Conservation (phyloP, 2,113 vertebrate species). For the Corythornis cristatus region DNA sequence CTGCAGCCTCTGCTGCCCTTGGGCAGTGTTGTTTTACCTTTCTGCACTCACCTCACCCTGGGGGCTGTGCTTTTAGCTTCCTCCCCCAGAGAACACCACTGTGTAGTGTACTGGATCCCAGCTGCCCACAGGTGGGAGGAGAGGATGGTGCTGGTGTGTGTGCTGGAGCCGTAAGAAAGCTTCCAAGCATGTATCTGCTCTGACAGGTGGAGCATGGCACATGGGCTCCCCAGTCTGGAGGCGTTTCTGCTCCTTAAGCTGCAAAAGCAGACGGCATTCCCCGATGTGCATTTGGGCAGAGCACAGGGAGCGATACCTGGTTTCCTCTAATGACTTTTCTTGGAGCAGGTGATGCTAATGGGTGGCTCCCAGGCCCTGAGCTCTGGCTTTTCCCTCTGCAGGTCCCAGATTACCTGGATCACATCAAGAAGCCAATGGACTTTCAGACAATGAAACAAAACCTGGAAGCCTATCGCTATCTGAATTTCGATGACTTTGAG, state of each 20-base stretch:
- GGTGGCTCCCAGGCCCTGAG: not conserved
- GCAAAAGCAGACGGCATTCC: constrained; percentile 22
- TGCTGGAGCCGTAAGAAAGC: not conserved
- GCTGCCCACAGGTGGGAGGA: not conserved
- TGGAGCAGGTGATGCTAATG: constrained; percentile 55
- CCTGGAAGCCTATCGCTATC: constrained; percentile 93
- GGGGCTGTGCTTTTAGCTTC: not conserved
- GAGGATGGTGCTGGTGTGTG: not conserved
- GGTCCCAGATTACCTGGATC: constrained; percentile 98
- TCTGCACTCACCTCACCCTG: not conserved
- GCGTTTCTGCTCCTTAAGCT: constrained; percentile 8
- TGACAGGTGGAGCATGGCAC: constrained; percentile 29
- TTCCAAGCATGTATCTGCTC: not conserved
- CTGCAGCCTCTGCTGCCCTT: not conserved
- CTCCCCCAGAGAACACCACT: not conserved
- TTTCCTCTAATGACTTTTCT: constrained; percentile 58
- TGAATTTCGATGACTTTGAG: constrained; percentile 95
- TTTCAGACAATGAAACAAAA: constrained; percentile 98
- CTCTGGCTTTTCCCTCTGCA: constrained; percentile 64
- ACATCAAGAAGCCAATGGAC: constrained; percentile 98
- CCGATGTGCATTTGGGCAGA: constrained; percentile 38
- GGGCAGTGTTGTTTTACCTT: not conserved
- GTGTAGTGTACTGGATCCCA: not conserved
- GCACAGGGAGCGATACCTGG: not conserved
- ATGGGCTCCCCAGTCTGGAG: not conserved